Percentiles rank a stretch among this genome's conserved stretches.
phyloP scores from a whole-genome alignment of 2,797 vertebrate genomes.

The Hapalemur alaotrensis region DNA sequence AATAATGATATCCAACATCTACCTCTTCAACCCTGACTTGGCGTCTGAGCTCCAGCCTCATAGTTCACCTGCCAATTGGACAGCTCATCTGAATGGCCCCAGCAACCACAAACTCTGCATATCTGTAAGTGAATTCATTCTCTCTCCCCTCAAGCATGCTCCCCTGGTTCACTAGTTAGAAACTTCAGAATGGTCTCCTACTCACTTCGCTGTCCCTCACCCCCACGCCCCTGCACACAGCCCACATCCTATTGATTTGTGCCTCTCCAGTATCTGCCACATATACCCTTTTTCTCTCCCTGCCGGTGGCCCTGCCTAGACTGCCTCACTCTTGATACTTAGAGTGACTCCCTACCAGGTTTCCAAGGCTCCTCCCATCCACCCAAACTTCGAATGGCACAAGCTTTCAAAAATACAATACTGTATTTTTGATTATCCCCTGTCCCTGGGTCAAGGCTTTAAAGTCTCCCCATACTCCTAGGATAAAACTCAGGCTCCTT shows the following conservation, averaged over 20 bases:
- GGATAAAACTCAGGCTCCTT: background rate
- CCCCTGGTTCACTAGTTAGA: background rate
- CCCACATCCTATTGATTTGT: background rate
- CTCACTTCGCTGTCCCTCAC: background rate
- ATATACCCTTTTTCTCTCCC: background rate
- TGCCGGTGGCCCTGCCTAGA: background rate
- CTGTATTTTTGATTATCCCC: background rate
- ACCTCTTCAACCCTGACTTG: background rate
- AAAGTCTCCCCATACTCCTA: background rate
- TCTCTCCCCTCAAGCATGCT: background rate
- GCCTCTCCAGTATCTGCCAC: background rate
- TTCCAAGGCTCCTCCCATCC: background rate
- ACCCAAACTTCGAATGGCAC: background rate
- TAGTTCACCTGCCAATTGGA: background rate
- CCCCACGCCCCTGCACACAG: rapidly evolving
- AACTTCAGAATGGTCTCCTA: background rate
- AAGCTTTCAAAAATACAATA: background rate
- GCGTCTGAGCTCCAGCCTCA: background rate
- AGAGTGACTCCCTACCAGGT: background rate
- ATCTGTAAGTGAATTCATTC: background rate
- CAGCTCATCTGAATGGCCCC: background rate
- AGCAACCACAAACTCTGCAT: background rate
- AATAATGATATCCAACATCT: background rate
- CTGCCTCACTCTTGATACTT: background rate
- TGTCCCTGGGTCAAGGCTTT: background rate